These are phyloP conservation scores for Dynastes maya DNA, from an alignment of 2,888 invertebrate genomes.

Conservation along the genomic window DNA sequence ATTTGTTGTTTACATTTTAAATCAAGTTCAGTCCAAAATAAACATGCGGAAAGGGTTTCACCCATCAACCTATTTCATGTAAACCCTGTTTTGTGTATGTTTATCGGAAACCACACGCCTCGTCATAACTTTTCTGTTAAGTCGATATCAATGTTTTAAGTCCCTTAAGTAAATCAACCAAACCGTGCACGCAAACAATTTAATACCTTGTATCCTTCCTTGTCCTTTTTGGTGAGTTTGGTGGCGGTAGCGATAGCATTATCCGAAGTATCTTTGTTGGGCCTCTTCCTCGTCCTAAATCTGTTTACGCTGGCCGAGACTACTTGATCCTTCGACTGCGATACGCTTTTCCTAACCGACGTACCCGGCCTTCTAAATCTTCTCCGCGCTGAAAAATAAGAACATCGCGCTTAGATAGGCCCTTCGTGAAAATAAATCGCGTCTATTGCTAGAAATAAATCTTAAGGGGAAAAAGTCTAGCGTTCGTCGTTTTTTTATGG, in stretches of 20 bases:
- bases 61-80: neutral
- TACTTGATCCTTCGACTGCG: conserved; percentile 73
- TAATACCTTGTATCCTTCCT: conserved; percentile 80
- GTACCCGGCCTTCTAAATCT: conserved; percentile 80
- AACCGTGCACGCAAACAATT: conserved; percentile 33
- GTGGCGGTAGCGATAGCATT: conserved; percentile 73
- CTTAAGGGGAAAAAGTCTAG: neutral
- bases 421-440: conserved; percentile 20
- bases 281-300: conserved; percentile 76
- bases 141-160: conserved; percentile 9
- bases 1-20: neutral
- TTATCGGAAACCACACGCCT: conserved; percentile 25
- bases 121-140: conserved; percentile 5
- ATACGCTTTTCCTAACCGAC: conserved; percentile 70
- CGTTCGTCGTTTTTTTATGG: neutral
- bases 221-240: conserved; percentile 75
- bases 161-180: conserved; percentile 1
- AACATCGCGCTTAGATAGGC: neutral
- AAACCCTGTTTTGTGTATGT: conserved; percentile 3
- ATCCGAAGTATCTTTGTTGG: conserved; percentile 73
- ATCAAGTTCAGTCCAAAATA: neutral
- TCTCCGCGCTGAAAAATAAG: conserved; percentile 69
- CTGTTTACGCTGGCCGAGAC: conserved; percentile 78
- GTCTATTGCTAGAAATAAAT: conserved; percentile 12
- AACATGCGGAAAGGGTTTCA: neutral